Evolutionary conservation across 2,888 invertebrate species (phyloP).

Genomic region (Drosophila pegasa): DNA sequence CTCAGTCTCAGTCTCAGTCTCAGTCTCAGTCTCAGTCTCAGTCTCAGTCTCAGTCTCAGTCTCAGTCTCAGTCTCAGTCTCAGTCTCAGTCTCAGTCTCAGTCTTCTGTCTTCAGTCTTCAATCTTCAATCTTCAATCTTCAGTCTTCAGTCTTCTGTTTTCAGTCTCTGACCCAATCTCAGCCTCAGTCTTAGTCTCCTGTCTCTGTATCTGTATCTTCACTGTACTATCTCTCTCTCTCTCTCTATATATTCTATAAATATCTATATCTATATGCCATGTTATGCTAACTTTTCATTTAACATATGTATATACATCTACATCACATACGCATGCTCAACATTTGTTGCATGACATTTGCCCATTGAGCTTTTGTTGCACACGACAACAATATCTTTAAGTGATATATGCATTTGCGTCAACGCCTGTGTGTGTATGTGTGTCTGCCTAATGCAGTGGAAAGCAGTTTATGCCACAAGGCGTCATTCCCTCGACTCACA

Average conservation of each 20-base stretch:
- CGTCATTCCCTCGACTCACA: slow-evolving; percentile 1
- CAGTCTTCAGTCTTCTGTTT: too few relatives aligned
- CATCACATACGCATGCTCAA: not conserved
- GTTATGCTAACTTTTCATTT: not conserved
- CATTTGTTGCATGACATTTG: slow-evolving; percentile 50
- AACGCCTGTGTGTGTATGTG: slow-evolving; percentile 1
- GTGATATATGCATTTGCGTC: slow-evolving; percentile 36
- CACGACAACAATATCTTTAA: slow-evolving; percentile 38
- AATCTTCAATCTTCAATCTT: too few relatives aligned
- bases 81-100: too few relatives aligned
- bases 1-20: too few relatives aligned
- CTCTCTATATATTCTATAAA: not conserved
- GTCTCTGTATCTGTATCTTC: not conserved
- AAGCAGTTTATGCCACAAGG: slow-evolving; percentile 45
- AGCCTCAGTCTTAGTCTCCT: too few relatives aligned
- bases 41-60: too few relatives aligned
- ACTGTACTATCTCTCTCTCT: too few relatives aligned
- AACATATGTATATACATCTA: not conserved
- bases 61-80: too few relatives aligned
- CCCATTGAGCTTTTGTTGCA: slow-evolving; percentile 33
- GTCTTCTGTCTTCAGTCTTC: too few relatives aligned
- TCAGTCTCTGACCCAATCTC: too few relatives aligned
- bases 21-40: too few relatives aligned
- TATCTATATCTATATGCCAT: not conserved
- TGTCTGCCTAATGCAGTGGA: slow-evolving; percentile 68